Conservation (phyloP, 2,888 invertebrate species). For the Dyspetes luteomarginatus region DNA sequence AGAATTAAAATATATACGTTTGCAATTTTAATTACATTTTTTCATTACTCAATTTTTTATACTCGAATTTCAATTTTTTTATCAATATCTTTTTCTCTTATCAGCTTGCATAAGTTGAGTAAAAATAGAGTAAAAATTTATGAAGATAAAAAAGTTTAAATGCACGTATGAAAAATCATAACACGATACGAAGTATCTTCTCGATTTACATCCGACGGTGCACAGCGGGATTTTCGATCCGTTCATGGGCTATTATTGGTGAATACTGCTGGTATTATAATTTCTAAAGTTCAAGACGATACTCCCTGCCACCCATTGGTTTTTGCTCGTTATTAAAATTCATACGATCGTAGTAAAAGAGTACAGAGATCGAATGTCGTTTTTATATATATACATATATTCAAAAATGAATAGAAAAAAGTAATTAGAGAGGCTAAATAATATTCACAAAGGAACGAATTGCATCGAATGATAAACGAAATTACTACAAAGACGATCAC, state of each 20-base stretch:
- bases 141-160: background rate
- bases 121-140: background rate
- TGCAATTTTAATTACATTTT: no score
- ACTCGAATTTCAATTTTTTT: no score
- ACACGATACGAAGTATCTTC: slow-evolving; percentile 21
- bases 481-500: background rate
- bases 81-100: no score
- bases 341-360: background rate
- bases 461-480: background rate
- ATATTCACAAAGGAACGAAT: no score
- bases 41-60: no score
- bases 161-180: background rate
- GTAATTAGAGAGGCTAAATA: background rate
- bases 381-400: background rate
- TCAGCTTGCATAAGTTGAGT: no score
- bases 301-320: slow-evolving; percentile 1
- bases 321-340: slow-evolving; percentile 33
- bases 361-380: background rate
- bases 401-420: slow-evolving; percentile 23
- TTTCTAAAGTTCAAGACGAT: slow-evolving; percentile 9
- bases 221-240: slow-evolving; percentile 29
- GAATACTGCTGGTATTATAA: slow-evolving; percentile 29
- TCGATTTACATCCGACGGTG: slow-evolving; percentile 30
- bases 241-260: slow-evolving; percentile 28
- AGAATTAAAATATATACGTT: no score